Evolutionary conservation across 2,888 invertebrate species (phyloP).

Genomic region (Lasioglossum vierecki): DNA sequence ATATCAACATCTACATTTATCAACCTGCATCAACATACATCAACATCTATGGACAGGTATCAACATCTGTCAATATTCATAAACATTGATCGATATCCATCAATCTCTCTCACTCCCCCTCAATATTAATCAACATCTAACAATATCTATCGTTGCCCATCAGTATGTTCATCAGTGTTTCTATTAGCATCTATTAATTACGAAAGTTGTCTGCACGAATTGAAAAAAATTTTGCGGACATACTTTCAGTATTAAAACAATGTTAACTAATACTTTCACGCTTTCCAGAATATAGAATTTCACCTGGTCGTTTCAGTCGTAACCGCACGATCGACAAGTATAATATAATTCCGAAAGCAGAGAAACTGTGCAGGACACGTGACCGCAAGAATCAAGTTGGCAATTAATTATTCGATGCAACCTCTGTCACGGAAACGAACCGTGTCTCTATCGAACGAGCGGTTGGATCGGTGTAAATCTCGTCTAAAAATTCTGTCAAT

Average conservation of each 20-base stretch:
- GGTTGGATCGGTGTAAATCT: neutral
- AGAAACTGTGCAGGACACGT: neutral
- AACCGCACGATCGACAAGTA: neutral
- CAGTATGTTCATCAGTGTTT: neutral
- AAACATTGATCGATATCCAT: neutral
- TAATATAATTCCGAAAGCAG: neutral
- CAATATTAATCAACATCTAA: neutral
- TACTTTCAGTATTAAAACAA: neutral
- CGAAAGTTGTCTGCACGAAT: neutral
- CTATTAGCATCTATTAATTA: neutral
- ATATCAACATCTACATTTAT: neutral
- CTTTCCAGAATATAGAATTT: neutral
- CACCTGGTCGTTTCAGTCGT: neutral
- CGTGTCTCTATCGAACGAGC: conserved; percentile 8
- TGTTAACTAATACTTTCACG: neutral
- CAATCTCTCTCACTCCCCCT: neutral
- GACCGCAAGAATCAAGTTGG: neutral
- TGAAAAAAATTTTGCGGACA: neutral
- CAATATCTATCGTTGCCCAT: neutral
- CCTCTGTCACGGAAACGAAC: neutral
- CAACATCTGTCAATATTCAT: neutral
- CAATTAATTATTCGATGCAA: conserved; percentile 3
- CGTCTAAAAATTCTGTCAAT: conserved; percentile 26
- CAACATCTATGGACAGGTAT: neutral
- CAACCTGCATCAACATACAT: neutral